These are phyloP conservation scores for Anolis carolinensis DNA, from an alignment of 2,113 vertebrate genomes.

Conservation along the genomic window DNA sequence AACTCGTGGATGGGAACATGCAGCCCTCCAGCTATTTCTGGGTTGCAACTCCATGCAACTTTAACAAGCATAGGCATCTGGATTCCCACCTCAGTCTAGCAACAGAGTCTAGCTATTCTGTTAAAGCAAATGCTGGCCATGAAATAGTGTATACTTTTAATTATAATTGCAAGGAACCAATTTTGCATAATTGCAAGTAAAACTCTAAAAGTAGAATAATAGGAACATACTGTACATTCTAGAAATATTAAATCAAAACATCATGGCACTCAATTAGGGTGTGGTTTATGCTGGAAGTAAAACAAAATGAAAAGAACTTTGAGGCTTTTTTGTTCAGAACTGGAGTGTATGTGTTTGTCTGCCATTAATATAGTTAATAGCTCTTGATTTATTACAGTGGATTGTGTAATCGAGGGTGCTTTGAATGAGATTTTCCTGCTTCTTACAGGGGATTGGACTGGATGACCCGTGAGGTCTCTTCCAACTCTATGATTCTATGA, in stretches of 20 bases:
- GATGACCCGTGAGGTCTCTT: no score
- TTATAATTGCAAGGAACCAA: neutral
- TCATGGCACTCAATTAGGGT: neutral
- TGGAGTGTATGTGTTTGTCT: neutral
- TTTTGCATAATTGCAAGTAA: conserved; percentile 2
- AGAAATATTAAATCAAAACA: neutral
- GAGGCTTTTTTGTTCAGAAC: neutral
- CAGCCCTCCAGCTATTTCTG: no score
- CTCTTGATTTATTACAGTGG: neutral
- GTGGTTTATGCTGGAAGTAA: neutral
- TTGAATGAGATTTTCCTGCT: no score
- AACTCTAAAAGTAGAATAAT: neutral
- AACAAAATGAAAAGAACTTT: neutral
- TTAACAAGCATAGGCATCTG: no score
- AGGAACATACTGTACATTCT: neutral
- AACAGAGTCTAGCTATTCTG: no score
- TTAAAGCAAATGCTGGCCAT: neutral
- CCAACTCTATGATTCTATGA: no score
- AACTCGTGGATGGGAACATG: no score
- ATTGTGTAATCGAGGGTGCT: no score
- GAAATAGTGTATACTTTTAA: neutral
- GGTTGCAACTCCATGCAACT: no score
- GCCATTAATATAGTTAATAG: neutral
- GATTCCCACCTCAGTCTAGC: no score
- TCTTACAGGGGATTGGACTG: no score